Conservation (phyloP, 23 tunicate species). For the Phallusia fumigata region DNA sequence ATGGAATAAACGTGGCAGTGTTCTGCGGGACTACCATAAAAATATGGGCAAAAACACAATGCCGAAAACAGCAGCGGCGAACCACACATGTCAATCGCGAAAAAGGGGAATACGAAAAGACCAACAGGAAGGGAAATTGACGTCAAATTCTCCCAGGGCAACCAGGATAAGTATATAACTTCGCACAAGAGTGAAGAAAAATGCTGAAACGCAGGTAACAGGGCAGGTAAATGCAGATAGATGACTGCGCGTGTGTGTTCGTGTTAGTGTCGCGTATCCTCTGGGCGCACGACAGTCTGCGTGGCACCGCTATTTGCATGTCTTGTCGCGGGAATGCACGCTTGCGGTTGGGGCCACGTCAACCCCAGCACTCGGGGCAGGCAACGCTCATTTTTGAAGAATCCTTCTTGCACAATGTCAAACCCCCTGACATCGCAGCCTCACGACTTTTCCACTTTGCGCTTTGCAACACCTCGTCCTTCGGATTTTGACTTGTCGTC, state of each 20-base stretch:
- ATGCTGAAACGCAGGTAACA: constrained; percentile 12
- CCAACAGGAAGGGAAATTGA: no score
- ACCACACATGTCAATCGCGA: background rate
- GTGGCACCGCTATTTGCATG: no score
- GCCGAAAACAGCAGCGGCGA: background rate
- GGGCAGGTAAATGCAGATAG: constrained; percentile 11
- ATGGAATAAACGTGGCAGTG: background rate
- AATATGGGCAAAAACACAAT: background rate
- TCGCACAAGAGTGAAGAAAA: background rate
- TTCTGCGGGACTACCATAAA: background rate
- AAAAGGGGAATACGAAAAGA: background rate
- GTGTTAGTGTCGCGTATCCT: background rate
- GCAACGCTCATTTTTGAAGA: no score
- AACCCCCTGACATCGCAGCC: background rate
- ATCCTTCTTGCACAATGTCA: background rate
- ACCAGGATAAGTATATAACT: no score
- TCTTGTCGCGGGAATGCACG: no score
- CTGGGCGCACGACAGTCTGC: background rate
- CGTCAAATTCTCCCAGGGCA: no score
- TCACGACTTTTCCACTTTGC: background rate
- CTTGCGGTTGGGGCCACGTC: no score
- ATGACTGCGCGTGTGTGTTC: constrained; percentile 5
- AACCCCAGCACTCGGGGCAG: no score
- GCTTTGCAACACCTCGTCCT: background rate
- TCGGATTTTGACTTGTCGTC: constrained; percentile 9